A percentile compares a stretch with the other conserved stretches of the same genome.
Conservation (phyloP, 2,888 invertebrate genomes). For the Lepidocyrtoides sp. region DNA sequence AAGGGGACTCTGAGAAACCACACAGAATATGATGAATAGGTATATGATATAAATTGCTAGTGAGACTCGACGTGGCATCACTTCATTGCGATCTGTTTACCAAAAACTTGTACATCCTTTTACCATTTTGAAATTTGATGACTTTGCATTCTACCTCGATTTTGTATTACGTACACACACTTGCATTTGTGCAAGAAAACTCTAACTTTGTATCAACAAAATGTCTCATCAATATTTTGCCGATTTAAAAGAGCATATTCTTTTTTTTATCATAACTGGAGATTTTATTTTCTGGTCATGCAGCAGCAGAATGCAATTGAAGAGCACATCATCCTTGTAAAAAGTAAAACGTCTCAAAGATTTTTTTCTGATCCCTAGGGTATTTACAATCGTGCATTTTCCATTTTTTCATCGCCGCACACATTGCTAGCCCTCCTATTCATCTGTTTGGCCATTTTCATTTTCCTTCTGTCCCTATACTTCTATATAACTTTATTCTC, state of each 20-base stretch:
- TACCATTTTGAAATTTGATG: constrained; percentile 33
- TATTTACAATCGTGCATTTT: constrained; percentile 53
- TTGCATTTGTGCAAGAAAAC: not conserved
- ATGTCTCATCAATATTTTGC: not conserved
- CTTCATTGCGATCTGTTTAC: constrained; percentile 34
- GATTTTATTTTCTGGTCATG: not conserved
- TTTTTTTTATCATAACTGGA: not conserved
- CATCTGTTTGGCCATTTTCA: not conserved
- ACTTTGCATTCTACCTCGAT: constrained; percentile 36
- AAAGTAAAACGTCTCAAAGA: constrained; percentile 33
- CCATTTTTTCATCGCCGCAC: constrained; percentile 1
- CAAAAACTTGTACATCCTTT: constrained; percentile 18
- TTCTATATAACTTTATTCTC: not conserved
- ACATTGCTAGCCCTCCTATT: not conserved
- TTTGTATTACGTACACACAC: not conserved
- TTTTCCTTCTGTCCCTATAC: not conserved
- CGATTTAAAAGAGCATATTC: not conserved
- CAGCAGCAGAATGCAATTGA: constrained; percentile 9
- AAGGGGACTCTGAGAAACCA: not conserved
- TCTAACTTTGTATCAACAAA: not conserved
- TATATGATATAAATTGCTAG: constrained; percentile 24
- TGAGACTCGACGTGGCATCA: constrained; percentile 26
- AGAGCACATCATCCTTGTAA: not conserved
- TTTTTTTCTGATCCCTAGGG: constrained; percentile 53
- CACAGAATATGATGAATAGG: constrained; percentile 48